Conservation (phyloP, 64 coral and sea anemone genomes). For the Astreopora myriophthalma region DNA sequence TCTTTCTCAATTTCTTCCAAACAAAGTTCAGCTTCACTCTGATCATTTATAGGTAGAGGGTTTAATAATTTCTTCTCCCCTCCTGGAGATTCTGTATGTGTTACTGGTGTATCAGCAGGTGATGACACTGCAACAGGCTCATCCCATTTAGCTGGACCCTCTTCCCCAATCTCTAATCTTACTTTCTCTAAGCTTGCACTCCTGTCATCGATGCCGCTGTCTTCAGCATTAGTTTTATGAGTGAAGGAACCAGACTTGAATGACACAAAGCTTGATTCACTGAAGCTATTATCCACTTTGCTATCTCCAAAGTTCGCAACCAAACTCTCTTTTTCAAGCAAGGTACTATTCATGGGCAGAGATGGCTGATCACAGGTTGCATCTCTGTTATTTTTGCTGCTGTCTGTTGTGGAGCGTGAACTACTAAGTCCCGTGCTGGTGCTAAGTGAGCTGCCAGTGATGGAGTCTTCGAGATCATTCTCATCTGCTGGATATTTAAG, state of each 20-base stretch:
- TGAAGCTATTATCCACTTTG: not conserved
- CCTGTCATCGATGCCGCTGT: conserved; percentile 57
- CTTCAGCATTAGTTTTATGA: conserved; percentile 1
- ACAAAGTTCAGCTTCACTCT: not conserved
- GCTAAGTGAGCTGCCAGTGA: not conserved
- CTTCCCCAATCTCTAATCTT: conserved; percentile 8
- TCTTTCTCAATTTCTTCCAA: not conserved
- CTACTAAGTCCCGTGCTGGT: conserved; percentile 14
- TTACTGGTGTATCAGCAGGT: not conserved
- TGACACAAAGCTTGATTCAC: not conserved
- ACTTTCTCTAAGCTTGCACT: conserved; percentile 39
- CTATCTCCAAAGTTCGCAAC: conserved; percentile 33
- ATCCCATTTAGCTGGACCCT: not conserved
- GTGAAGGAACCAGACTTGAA: not conserved
- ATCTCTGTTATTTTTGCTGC: not conserved
- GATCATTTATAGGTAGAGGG: not conserved
- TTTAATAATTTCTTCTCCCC: not conserved
- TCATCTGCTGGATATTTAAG: too few relatives aligned
- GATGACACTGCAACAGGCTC: not conserved
- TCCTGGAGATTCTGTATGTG: not conserved
- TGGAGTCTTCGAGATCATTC: not conserved
- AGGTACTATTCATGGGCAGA: not conserved
- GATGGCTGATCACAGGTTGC: not conserved
- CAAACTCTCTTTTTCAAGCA: conserved; percentile 20
- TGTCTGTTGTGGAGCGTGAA: conserved; percentile 9